Conservation (phyloP, 2,113 vertebrate species). For the Nymphicus hollandicus region DNA sequence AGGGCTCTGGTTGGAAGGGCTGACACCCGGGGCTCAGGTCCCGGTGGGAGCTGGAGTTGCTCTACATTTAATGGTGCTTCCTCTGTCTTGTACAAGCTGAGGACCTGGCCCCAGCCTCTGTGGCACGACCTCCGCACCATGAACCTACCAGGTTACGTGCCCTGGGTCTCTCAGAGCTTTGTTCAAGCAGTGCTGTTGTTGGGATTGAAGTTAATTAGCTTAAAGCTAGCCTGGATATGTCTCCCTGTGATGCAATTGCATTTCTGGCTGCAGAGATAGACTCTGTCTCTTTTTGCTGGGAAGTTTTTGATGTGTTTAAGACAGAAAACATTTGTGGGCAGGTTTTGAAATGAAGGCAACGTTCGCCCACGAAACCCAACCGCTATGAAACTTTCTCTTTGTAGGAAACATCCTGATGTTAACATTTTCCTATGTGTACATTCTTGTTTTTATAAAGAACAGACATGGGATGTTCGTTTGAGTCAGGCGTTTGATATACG, state of each 20-base stretch:
- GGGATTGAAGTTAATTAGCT: not conserved
- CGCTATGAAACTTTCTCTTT: not conserved
- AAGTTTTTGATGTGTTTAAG: constrained; percentile 22
- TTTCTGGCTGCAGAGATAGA: not conserved
- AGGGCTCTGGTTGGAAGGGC: not conserved
- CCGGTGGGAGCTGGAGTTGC: not conserved
- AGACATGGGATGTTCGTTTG: not conserved
- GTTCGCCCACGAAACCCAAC: not conserved
- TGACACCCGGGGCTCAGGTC: not conserved
- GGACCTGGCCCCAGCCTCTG: not conserved
- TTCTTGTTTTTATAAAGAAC: not conserved
- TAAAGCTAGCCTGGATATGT: not conserved
- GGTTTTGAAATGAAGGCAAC: not conserved
- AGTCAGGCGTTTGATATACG: not conserved
- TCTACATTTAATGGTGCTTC: not conserved
- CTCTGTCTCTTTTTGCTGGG: not conserved
- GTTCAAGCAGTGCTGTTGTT: not conserved
- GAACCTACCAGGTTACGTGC: not conserved
- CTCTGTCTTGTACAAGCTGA: not conserved
- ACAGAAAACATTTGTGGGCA: constrained; percentile 24
- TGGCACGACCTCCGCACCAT: not conserved
- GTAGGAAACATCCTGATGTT: not conserved
- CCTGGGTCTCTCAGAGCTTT: not conserved
- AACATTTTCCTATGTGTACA: not conserved
- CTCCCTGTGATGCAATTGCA: not conserved